Evolutionary conservation across 2,797 vertebrate genomes (phyloP), one percentile per base, ranked within the genome.

Genomic region (Paedocypris micromegethes): DNA sequence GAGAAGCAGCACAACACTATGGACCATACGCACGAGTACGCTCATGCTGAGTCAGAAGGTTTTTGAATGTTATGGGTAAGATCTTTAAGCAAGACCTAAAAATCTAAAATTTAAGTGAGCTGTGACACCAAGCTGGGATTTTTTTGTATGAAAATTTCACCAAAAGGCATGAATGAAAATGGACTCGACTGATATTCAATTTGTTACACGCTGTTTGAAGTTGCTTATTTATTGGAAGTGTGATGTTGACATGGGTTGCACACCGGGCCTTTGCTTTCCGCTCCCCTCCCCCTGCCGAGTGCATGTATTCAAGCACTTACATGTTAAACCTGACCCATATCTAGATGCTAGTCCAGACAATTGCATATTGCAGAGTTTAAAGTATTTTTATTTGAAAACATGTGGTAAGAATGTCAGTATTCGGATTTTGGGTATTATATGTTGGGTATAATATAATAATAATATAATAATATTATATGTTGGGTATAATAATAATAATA

Each of bases 1-100:
- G 67, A 78, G 82, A 84, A 52, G 74, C 60, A 8, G 56, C 38
- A 58, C 81, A 85, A 84, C 84, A 86, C 23, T 86, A 86, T 88
- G 87, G 80, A 65, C 71, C 66, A 48, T 75, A 61, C 6, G 6
- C 23, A 60, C 5, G 9, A 38, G 61, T 60, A 55, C 46, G 47
- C 57, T 49, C 38, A 9, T 59, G 37, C 63, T 52, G 44, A 37
- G 41, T 45, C 57, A 66, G 51, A 41, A 55, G 38, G n/a, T 69
- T 63, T 23, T 50, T 39, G 3, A 46, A 58, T 38, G 53, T 49
- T 8, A 47, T 60, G 23, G 23, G 23, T 23, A 23, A 23, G 23
- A 23, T 23, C 23, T 23, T 23, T 23, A 23, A 23, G 23, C 23
- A 23, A 23, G 23, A 23, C 23, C 23, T 23, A 23, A 23, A 23